Evolutionary conservation across 1,140 invertebrate genomes (phyloP), one percentile per base, ranked within the genome.

Genomic region (Neuroterus valhalla): DNA sequence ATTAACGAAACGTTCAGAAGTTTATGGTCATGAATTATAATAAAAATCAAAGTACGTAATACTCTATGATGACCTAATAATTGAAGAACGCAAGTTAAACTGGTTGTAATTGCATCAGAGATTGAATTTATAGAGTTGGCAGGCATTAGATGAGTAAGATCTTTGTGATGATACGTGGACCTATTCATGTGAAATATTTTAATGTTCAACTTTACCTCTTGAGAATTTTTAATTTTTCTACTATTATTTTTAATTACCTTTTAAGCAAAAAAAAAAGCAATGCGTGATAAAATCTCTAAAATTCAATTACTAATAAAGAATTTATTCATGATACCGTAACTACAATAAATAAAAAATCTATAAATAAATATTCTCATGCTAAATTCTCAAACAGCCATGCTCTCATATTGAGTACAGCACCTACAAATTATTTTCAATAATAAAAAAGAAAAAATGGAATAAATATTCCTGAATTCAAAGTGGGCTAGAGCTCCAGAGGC

Each of bases 101-200:
- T 62, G 23, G 23, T 62, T 62, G 55, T 31, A 62, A 62, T 62
- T 62, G 31, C 55, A 62, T 62, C 26, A 62, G 55, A 62, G 55
- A 62, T 62, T 62, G 26, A 62, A 62, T 62, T 62, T 62, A 62
- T 62, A 38, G 55, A 62, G 55, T 62, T 62, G 6, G n/a, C 31
- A 62, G 55, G 31, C 31, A 62, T 26, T n/a, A 15, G 55, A 62
- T 62, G 55, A 62, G 55, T 62, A 62, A 62, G 55, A 62, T 62
- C 21, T 62, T 31, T 62, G 23, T 62, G 31, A 62, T 62, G 55
- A 62, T 31, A 62, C 55, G 31, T 62, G 26, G 8, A n/a, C 31
- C 55, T 38, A 62, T 62, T 26, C 31, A 62, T n/a, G 21, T 38
- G 23, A 62, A 31, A 62, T 31, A 62, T 62, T 3, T 10, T 38